phyloP scores from a whole-genome alignment of 2,888 invertebrate genomes.

The Leptura quadrifasciata region DNA sequence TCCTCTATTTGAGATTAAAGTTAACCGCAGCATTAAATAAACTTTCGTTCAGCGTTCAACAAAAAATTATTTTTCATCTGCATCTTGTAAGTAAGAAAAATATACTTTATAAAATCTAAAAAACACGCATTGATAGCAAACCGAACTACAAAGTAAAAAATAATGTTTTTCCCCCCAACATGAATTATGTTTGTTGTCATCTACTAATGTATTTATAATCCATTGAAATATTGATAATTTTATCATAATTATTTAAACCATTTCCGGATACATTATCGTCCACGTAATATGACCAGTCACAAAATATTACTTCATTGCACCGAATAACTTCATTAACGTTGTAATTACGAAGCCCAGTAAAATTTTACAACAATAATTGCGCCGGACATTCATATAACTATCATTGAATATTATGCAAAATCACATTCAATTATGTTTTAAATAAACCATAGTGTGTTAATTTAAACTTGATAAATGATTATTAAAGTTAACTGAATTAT shows the following conservation, averaged over 20 bases:
- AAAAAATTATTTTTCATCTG: too few species aligned
- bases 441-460: constrained; percentile 35
- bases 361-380: constrained; percentile 39
- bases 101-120: too few species aligned
- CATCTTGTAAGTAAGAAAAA: too few species aligned
- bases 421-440: constrained; percentile 41
- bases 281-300: constrained; percentile 4
- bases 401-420: constrained; percentile 32
- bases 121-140: too few species aligned
- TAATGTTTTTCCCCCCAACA: too few species aligned
- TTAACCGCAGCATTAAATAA: too few species aligned
- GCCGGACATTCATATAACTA: constrained; percentile 34
- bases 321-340: constrained; percentile 32
- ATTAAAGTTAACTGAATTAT: constrained; percentile 31
- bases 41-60: too few species aligned
- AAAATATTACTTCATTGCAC: constrained; percentile 17
- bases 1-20: too few species aligned
- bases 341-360: constrained; percentile 14
- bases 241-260: too few species aligned
- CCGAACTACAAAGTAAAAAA: too few species aligned
- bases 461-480: constrained; percentile 40
- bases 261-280: not conserved
- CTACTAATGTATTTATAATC: not conserved
- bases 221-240: not conserved
- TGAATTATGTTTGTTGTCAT: too few species aligned